Base-by-base conservation (phyloP, 2,797 vertebrate genomes). In the Galago senegalensis region DNA sequence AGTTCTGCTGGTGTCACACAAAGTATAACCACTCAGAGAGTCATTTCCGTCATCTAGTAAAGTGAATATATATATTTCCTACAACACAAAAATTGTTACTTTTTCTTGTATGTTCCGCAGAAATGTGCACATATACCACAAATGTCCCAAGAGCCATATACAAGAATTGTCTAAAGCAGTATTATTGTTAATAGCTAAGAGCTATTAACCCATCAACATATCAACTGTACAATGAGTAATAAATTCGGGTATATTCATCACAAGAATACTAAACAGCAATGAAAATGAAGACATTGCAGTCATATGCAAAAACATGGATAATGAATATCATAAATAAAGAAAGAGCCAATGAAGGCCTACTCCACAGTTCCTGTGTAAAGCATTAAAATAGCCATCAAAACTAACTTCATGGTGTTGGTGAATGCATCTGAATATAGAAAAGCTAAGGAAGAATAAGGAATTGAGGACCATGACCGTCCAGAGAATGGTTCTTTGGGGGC, bases 281-380 rank as follows among this genome's bases (percentile, higher is more conserved):
- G 56, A 76, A 95, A 92, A 88, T 69, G 13, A 76, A 88, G 9
- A 69, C 83, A 88, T 21, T 69, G 83, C 18, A 82, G 60, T 60
- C 75, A 58, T 2, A 67, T 69, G 18, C 9, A 76, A 49, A 7
- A 61, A 17, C 29, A 58, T 58, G 9, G 61, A 40, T 37, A 58
- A 37, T 88, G 7, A 80, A 79, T 72, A 20, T 73, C 23, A 73
- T 49, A 73, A 31, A 12, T n/a, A 72, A 77, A 69, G 40, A 67
- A 63, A 76, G 23, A 79, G 18, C 37, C 34, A 79, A 72, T 70
- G 12, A 70, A 85, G 43, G 65, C 14, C 20, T 49, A 65, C 16
- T n/a, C 3, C 25, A 29, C 14, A 85, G 63, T 56, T 80, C 23
- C 43, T 72, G 67, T n/a, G 73, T n/a, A 86, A 34, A 88, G 31